A percentile compares a stretch with the other conserved stretches of the same genome.
These are phyloP conservation scores for Rhineura floridana DNA, from an alignment of 2,113 vertebrate species.

Conservation along the genomic window DNA sequence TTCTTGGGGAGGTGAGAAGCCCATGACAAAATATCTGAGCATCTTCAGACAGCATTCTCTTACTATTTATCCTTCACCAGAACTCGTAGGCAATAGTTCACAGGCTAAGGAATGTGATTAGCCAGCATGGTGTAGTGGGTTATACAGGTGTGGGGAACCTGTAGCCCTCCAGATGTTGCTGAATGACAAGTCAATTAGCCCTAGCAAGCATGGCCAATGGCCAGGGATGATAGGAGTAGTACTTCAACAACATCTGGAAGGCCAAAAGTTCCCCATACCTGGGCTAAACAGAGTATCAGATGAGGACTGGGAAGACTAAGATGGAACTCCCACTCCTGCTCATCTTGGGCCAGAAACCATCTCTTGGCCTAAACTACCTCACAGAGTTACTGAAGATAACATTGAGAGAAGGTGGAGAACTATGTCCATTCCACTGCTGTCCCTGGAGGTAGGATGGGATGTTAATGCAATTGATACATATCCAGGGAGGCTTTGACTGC, in stretches of 20 bases:
- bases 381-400: not conserved
- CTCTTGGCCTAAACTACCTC: no score
- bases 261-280: no score
- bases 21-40: not conserved
- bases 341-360: no score
- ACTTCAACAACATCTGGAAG: no score
- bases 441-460: not conserved
- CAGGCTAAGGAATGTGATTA: not conserved
- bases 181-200: no score
- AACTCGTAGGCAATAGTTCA: not conserved
- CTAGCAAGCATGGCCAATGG: no score
- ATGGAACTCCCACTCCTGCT: no score
- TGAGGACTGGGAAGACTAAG: not conserved
- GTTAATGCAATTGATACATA: not conserved
- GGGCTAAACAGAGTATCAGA: rapidly evolving
- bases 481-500: not conserved
- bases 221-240: no score
- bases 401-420: not conserved
- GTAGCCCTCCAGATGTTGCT: no score
- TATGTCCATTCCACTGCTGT: not conserved
- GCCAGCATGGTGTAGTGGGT: not conserved
- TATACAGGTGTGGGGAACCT: no score
- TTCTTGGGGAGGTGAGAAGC: not conserved
- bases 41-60: not conserved
- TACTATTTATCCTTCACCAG: not conserved